Conservation (phyloP, 2,113 vertebrate species). For the Phalacrocorax aristotelis region DNA sequence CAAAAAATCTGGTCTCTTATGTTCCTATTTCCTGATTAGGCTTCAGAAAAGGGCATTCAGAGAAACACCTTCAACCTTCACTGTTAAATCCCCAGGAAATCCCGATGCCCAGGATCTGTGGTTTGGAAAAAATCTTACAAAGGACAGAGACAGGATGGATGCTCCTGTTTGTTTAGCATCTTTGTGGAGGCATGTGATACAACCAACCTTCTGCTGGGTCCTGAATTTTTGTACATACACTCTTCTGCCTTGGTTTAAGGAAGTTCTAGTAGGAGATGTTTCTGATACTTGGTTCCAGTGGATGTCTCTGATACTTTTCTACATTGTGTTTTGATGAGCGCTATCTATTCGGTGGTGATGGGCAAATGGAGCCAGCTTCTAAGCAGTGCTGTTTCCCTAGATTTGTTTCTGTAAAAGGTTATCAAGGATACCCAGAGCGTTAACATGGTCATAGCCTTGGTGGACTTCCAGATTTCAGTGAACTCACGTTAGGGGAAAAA, state of each 20-base stretch:
- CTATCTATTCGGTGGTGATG: neutral
- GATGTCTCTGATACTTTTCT: neutral
- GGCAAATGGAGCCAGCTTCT: neutral
- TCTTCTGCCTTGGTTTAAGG: neutral
- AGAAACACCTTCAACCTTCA: neutral
- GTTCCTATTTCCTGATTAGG: neutral
- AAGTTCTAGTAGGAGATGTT: neutral
- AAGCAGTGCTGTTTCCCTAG: neutral
- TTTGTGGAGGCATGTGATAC: rapidly evolving
- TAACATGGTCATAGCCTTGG: neutral
- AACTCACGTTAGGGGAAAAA: rapidly evolving
- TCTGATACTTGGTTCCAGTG: neutral
- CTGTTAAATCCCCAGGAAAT: neutral
- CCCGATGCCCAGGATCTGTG: neutral
- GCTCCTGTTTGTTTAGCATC: neutral
- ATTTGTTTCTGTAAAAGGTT: rapidly evolving
- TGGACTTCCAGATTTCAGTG: neutral
- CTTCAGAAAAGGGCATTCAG: neutral
- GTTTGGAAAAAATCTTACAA: neutral
- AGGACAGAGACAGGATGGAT: neutral
- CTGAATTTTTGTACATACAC: neutral
- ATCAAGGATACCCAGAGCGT: neutral
- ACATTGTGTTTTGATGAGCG: neutral
- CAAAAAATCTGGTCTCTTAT: neutral
- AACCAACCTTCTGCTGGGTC: neutral